A percentile compares a stretch with the other conserved stretches of the same genome.
phyloP scores from a whole-genome alignment of 1,140 invertebrate genomes.

The Drosophila fuyamai region DNA sequence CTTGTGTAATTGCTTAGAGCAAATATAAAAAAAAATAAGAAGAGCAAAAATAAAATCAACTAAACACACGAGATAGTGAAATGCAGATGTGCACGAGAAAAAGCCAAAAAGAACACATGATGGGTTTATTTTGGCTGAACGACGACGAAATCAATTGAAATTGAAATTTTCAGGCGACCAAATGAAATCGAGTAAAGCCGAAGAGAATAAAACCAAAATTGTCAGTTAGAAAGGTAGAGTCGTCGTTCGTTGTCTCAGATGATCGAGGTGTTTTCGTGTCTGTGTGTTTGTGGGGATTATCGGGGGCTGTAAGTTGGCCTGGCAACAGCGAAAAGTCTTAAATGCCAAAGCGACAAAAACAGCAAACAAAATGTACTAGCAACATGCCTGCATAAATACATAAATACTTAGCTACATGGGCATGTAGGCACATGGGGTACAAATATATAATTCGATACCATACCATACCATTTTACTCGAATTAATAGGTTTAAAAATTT shows the following conservation, averaged over 20 bases:
- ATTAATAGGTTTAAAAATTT: too few relatives aligned
- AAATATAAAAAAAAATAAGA: constrained; percentile 24
- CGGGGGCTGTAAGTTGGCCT: constrained; percentile 9
- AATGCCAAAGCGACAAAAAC: constrained; percentile 27
- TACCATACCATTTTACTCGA: too few relatives aligned
- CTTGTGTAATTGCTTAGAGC: constrained; percentile 60
- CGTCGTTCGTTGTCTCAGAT: constrained; percentile 1
- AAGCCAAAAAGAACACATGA: constrained; percentile 30
- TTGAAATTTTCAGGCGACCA: constrained; percentile 53
- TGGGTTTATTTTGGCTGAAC: constrained; percentile 53
- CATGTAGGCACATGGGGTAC: neutral
- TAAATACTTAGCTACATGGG: too few relatives aligned
- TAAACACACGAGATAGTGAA: constrained; percentile 11
- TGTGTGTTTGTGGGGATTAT: neutral
- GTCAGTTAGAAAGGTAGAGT: constrained; percentile 32
- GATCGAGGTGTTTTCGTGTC: constrained; percentile 6
- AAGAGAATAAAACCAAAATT: constrained; percentile 27
- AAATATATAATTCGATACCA: neutral
- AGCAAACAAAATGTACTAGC: constrained; percentile 31
- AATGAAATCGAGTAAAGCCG: constrained; percentile 20
- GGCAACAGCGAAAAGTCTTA: constrained; percentile 20
- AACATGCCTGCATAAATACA: constrained; percentile 14
- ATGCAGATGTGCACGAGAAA: constrained; percentile 21
- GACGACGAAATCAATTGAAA: constrained; percentile 70
- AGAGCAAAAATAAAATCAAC: constrained; percentile 24